Conservation (phyloP, 2,797 vertebrate genomes). For the Eutrigla gurnardus region DNA sequence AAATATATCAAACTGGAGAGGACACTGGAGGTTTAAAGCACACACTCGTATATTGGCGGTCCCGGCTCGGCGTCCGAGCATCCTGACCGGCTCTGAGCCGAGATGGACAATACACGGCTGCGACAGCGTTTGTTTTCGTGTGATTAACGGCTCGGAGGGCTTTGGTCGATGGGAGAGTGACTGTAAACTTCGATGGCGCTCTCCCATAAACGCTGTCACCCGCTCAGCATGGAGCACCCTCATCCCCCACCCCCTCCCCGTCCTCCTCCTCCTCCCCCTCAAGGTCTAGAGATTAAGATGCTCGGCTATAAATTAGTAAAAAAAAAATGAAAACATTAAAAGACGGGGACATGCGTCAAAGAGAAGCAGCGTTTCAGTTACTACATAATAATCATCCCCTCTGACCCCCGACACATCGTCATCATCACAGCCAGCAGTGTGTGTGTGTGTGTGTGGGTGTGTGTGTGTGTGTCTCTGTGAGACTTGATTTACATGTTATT, state of each 20-base stretch:
- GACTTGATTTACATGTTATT: slow-evolving; percentile 71
- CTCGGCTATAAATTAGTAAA: slow-evolving; percentile 38
- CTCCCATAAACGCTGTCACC: slow-evolving; percentile 54
- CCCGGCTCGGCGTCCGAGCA: slow-evolving; percentile 4
- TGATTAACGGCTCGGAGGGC: slow-evolving; percentile 68
- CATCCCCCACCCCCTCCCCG: no score
- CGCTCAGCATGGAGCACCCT: slow-evolving; percentile 9
- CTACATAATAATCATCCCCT: slow-evolving; percentile 48
- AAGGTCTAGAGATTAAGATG: slow-evolving; percentile 7
- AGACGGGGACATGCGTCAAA: slow-evolving; percentile 32
- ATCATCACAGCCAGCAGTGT: slow-evolving; percentile 36
- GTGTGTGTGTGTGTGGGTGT: slow-evolving; percentile 6
- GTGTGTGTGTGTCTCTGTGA: slow-evolving; percentile 25
- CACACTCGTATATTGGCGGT: slow-evolving; percentile 36
- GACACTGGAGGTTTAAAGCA: slow-evolving; percentile 23
- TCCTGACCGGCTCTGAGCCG: slow-evolving; percentile 35
- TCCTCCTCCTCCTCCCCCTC: background rate
- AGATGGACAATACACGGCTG: slow-evolving; percentile 50
- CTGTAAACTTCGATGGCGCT: slow-evolving; percentile 57
- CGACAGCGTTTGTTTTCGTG: slow-evolving; percentile 64
- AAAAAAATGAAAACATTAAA: slow-evolving; percentile 25
- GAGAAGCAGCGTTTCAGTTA: slow-evolving; percentile 25
- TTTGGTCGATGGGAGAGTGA: slow-evolving; percentile 57
- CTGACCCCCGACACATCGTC: slow-evolving; percentile 45
- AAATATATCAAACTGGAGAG: slow-evolving; percentile 13